Evolutionary conservation across 2,113 vertebrate species (phyloP).

Genomic region (Tympanuchus pallidicinctus): DNA sequence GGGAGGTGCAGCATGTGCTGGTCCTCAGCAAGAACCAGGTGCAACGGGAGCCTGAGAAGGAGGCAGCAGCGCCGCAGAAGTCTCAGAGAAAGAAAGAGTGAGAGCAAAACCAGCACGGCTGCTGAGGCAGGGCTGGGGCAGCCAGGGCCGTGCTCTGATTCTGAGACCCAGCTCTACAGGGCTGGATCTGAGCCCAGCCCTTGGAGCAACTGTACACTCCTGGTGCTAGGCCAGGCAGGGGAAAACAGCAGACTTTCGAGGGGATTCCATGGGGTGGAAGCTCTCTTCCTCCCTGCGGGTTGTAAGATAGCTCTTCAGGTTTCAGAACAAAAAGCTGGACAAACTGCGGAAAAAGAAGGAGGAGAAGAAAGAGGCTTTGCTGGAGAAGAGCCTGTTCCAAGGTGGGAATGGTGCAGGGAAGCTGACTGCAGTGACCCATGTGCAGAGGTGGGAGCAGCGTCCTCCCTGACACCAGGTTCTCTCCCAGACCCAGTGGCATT

Average conservation of each 20-base stretch:
- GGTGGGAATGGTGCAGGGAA: slow-evolving; percentile 60
- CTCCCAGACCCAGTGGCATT: slow-evolving; percentile 84
- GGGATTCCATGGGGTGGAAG: accelerated
- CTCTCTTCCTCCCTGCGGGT: accelerated
- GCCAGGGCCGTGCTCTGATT: background rate
- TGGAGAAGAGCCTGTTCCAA: slow-evolving; percentile 85
- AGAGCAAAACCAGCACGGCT: background rate
- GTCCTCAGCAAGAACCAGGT: slow-evolving; percentile 90
- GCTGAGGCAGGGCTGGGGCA: accelerated
- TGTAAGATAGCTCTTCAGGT: slow-evolving; percentile 46
- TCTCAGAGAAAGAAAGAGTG: slow-evolving; percentile 86
- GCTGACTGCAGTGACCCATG: accelerated
- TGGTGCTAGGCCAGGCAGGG: background rate
- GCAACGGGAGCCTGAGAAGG: slow-evolving; percentile 83
- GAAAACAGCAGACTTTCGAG: background rate
- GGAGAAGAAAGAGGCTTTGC: slow-evolving; percentile 69
- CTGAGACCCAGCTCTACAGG: no score
- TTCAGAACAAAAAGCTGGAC: slow-evolving; percentile 77
- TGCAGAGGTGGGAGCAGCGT: background rate
- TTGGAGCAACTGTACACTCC: background rate
- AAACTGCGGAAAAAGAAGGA: slow-evolving; percentile 80
- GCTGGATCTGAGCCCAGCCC: background rate
- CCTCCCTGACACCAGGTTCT: accelerated
- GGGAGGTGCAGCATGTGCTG: slow-evolving; percentile 81
- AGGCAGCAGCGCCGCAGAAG: slow-evolving; percentile 69